These are phyloP conservation scores for Nematopogon swammerdamellus DNA, from an alignment of 2,888 invertebrate species.

Conservation along the genomic window DNA sequence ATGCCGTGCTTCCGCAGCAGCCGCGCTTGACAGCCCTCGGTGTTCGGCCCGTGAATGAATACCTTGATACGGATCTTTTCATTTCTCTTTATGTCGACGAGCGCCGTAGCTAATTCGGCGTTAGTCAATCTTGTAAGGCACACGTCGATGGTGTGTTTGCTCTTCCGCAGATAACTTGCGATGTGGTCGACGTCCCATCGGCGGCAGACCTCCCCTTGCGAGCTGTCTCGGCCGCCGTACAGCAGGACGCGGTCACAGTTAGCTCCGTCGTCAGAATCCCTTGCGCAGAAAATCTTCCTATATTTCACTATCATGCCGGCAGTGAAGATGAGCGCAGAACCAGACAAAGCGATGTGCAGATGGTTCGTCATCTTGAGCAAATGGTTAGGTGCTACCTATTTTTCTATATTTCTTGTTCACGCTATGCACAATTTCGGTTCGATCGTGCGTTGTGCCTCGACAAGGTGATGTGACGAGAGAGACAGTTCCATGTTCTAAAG, in stretches of 20 bases:
- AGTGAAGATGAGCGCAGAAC: neutral
- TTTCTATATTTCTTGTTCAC: too few relatives aligned
- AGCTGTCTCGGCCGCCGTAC: conserved; percentile 23
- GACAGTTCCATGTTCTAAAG: too few relatives aligned
- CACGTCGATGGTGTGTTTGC: conserved; percentile 22
- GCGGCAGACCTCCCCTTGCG: too few relatives aligned
- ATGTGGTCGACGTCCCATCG: neutral
- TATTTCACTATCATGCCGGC: neutral
- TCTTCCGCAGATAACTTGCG: neutral
- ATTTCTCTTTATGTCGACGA: conserved; percentile 21
- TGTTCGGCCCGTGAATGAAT: conserved; percentile 22
- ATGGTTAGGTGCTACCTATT: too few relatives aligned
- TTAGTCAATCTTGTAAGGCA: conserved; percentile 28
- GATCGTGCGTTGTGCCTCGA: too few relatives aligned
- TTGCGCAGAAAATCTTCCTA: neutral
- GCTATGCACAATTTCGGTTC: too few relatives aligned
- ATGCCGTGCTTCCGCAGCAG: conserved; percentile 15
- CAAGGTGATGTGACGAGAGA: too few relatives aligned
- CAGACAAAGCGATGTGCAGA: neutral
- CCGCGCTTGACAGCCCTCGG: conserved; percentile 16
- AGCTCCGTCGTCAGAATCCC: neutral
- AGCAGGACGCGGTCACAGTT: conserved; percentile 19
- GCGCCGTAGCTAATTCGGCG: conserved; percentile 16
- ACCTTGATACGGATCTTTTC: conserved; percentile 23
- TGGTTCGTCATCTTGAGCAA: too few relatives aligned